These are phyloP conservation scores for Willowsia nigromaculata DNA, from an alignment of 2,888 invertebrate species.

Conservation along the genomic window DNA sequence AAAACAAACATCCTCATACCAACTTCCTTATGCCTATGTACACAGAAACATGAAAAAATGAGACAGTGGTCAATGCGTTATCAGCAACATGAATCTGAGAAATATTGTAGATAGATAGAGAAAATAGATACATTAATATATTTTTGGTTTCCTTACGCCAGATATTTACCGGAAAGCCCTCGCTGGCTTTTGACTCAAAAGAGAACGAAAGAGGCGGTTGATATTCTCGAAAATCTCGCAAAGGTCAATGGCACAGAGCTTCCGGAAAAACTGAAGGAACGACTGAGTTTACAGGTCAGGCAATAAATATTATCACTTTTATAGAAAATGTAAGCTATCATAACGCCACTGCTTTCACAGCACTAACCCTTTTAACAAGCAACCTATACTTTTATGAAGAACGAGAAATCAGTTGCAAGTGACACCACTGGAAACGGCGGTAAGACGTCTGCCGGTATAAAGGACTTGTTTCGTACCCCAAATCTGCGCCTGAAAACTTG, in stretches of 20 bases:
- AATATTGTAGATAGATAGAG: background rate
- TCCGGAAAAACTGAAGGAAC: slow-evolving; percentile 85
- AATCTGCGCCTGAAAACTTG: slow-evolving; percentile 94
- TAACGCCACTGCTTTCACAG: background rate
- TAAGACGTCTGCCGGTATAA: slow-evolving; percentile 82
- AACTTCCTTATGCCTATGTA: too few relatives aligned
- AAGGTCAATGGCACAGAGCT: slow-evolving; percentile 88
- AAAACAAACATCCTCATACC: too few relatives aligned
- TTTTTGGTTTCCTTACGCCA: slow-evolving; percentile 77
- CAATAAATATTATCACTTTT: background rate
- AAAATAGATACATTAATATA: background rate
- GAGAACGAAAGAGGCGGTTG: slow-evolving; percentile 89
- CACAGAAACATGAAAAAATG: too few relatives aligned
- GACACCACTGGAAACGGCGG: slow-evolving; percentile 80
- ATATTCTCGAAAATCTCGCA: slow-evolving; percentile 89
- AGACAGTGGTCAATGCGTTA: background rate
- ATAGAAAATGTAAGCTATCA: background rate
- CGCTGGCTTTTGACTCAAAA: slow-evolving; percentile 94
- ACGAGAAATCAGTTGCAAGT: slow-evolving; percentile 84
- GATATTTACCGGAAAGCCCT: slow-evolving; percentile 93
- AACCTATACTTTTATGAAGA: slow-evolving; percentile 43
- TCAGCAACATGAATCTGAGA: background rate
- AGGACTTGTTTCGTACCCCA: slow-evolving; percentile 88
- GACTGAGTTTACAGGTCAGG: slow-evolving; percentile 57
- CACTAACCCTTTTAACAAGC: background rate